Conservation (phyloP, 2,888 invertebrate genomes). For the Drosophila anomelani region DNA sequence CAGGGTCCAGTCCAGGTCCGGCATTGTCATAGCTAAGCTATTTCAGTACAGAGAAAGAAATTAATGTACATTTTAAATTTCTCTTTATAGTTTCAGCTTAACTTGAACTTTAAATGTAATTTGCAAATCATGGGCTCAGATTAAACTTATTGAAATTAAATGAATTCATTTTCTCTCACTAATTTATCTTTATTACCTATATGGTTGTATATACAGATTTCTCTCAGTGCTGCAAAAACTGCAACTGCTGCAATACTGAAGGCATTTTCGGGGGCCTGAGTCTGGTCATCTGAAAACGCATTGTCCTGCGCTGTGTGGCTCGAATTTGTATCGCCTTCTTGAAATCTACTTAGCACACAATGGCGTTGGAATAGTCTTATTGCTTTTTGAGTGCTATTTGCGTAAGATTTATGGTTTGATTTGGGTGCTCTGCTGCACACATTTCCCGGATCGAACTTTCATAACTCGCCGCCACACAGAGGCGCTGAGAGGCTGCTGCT, state of each 20-base stretch:
- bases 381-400: constrained; percentile 82
- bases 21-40: constrained; percentile 63
- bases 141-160: no score
- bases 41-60: constrained; percentile 43
- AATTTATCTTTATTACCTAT: background rate
- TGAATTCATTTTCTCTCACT: background rate
- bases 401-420: constrained; percentile 77
- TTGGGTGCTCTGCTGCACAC: constrained; percentile 34
- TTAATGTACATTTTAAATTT: background rate
- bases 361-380: constrained; percentile 81
- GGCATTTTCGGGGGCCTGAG: constrained; percentile 39
- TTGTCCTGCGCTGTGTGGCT: constrained; percentile 58
- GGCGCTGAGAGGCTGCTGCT: background rate
- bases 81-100: no score
- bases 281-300: constrained; percentile 25
- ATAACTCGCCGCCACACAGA: constrained; percentile 14
- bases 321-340: constrained; percentile 83
- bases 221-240: constrained; percentile 37
- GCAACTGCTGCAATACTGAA: constrained; percentile 33
- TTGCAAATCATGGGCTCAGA: no score
- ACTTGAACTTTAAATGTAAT: no score
- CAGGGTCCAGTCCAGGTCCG: constrained; percentile 42
- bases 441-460: constrained; percentile 23
- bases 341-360: constrained; percentile 84
- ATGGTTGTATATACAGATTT: background rate